Conservation (phyloP, 1,140 invertebrate species). For the Heliconius congener region DNA sequence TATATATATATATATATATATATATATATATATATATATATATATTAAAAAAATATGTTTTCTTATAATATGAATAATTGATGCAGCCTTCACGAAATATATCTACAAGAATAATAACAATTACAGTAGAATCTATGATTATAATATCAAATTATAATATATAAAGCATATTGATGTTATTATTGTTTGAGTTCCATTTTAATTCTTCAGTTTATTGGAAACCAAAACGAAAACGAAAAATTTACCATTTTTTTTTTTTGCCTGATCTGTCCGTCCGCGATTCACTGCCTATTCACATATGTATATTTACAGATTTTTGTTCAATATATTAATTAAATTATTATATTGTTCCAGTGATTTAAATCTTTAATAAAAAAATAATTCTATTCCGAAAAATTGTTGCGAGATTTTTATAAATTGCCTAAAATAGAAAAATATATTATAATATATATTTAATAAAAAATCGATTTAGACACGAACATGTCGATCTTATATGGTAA, state of each 20-base stretch:
- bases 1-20: too few species aligned
- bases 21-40: too few species aligned
- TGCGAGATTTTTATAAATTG: background rate
- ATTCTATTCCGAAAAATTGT: background rate
- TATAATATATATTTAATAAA: background rate
- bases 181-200: background rate
- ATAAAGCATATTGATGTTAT: background rate
- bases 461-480: background rate
- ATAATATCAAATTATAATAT: too few species aligned
- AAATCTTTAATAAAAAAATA: background rate
- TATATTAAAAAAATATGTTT: too few species aligned
- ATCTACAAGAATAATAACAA: background rate
- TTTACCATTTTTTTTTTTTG: background rate
- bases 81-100: background rate
- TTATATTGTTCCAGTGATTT: constrained; percentile 1
- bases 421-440: background rate
- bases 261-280: constrained; percentile 19
- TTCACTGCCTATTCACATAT: constrained; percentile 18
- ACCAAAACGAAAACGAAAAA: background rate
- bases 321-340: background rate
- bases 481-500: background rate
- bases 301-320: too few species aligned
- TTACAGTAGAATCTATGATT: background rate
- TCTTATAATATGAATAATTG: background rate
- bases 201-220: background rate